A percentile compares a stretch with the other conserved stretches of the same genome.
These are phyloP conservation scores for Platichthys flesus DNA, from an alignment of 2,113 vertebrate species.

Conservation along the genomic window DNA sequence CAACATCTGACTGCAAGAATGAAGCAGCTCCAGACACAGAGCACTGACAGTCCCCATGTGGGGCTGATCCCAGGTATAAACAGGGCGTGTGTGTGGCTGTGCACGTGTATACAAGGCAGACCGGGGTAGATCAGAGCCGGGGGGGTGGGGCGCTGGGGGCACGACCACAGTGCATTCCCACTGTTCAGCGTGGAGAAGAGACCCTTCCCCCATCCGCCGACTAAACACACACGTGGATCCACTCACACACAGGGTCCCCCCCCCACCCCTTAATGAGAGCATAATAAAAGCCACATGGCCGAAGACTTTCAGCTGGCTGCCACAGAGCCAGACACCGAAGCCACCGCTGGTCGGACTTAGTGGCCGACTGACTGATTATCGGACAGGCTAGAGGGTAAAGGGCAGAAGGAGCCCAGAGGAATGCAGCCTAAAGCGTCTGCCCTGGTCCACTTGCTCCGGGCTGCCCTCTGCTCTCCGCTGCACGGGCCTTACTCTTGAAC, in stretches of 20 bases:
- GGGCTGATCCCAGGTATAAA: not conserved
- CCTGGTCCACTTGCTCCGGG: slow-evolving; percentile 4
- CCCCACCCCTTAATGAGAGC: slow-evolving; percentile 61
- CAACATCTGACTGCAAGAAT: not conserved
- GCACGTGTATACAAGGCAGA: slow-evolving; percentile 35
- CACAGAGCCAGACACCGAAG: slow-evolving; percentile 32
- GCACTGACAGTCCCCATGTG: not conserved
- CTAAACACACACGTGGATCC: slow-evolving; percentile 33
- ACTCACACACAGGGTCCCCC: slow-evolving; percentile 46
- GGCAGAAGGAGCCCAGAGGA: slow-evolving; percentile 54
- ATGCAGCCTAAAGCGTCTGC: slow-evolving; percentile 42
- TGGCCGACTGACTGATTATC: slow-evolving; percentile 47
- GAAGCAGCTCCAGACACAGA: not conserved
- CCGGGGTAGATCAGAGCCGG: slow-evolving; percentile 38
- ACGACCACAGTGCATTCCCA: slow-evolving; percentile 58
- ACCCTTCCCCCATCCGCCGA: slow-evolving; percentile 61
- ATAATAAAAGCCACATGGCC: slow-evolving; percentile 82
- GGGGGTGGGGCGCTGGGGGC: slow-evolving; percentile 11
- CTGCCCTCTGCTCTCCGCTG: slow-evolving; percentile 3
- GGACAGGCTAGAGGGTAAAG: slow-evolving; percentile 56
- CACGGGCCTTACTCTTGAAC: not conserved
- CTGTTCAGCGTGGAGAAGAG: slow-evolving; percentile 59
- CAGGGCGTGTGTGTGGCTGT: not conserved
- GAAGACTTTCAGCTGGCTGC: slow-evolving; percentile 78
- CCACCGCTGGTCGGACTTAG: slow-evolving; percentile 28